Percentiles rank a stretch among this genome's conserved stretches.
Evolutionary conservation across 1,140 invertebrate species (phyloP).

Genomic region (Acromyrmex echinatior): DNA sequence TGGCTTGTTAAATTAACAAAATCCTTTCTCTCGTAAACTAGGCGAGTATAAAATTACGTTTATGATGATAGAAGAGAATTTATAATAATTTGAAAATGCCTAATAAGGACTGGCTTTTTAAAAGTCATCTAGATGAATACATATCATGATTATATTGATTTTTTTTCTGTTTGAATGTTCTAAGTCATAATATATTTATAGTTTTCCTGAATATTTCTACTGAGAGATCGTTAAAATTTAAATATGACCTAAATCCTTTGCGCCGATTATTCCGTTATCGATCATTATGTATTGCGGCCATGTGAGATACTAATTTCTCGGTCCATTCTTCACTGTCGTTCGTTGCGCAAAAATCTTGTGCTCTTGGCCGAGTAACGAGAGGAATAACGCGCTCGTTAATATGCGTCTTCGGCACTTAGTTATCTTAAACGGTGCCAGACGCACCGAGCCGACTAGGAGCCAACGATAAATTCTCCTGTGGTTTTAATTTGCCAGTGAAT

Average conservation of each 20-base stretch:
- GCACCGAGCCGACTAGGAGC: constrained; percentile 56
- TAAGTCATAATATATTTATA: not conserved
- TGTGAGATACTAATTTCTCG: constrained; percentile 56
- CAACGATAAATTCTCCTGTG: constrained; percentile 77
- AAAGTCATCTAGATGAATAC: not conserved
- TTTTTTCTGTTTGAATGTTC: not conserved
- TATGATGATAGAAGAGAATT: not conserved
- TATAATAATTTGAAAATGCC: not conserved
- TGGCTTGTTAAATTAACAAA: too few species aligned
- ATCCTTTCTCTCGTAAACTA: not conserved
- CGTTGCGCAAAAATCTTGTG: constrained; percentile 48
- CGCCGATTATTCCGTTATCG: constrained; percentile 18
- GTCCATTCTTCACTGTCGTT: constrained; percentile 57
- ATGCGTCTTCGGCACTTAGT: constrained; percentile 75
- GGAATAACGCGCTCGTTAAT: constrained; percentile 78
- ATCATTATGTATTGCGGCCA: constrained; percentile 12
- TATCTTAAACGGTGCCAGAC: constrained; percentile 77
- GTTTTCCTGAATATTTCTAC: not conserved
- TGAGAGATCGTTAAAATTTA: not conserved
- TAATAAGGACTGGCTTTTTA: not conserved
- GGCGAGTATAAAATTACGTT: not conserved
- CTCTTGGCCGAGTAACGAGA: constrained; percentile 51
- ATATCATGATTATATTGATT: not conserved
- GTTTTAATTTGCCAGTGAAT: constrained; percentile 83
- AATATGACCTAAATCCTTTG: not conserved